These are phyloP conservation scores for Melanogrammus aeglefinus DNA, from an alignment of 2,797 vertebrate genomes.

Conservation along the genomic window DNA sequence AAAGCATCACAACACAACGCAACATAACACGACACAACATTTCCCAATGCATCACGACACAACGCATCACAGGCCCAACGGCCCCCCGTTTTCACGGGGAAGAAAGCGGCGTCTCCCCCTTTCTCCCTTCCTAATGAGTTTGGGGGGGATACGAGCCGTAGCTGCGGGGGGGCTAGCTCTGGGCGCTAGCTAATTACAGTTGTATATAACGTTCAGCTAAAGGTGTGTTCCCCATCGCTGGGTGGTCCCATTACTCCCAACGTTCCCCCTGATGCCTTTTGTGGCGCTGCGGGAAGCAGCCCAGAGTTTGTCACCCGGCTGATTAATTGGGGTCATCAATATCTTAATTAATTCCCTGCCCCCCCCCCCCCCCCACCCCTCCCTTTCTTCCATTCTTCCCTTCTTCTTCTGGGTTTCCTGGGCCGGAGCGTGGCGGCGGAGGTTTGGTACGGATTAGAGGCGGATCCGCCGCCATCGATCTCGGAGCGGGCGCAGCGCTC, in stretches of 20 bases:
- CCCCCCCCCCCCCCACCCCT: no score
- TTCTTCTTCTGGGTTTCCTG: not conserved
- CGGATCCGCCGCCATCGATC: not conserved
- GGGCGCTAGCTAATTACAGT: not conserved
- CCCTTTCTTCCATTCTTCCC: no score
- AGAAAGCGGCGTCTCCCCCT: no score
- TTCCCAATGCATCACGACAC: not conserved
- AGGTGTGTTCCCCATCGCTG: not conserved
- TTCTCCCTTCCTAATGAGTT: not conserved
- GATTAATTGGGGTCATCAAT: no score
- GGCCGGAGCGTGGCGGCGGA: no score
- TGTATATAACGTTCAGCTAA: not conserved
- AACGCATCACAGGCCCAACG: not conserved
- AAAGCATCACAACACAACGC: not conserved
- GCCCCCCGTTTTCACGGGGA: no score
- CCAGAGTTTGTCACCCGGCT: no score
- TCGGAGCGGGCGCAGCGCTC: not conserved
- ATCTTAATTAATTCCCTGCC: no score
- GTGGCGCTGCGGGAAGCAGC: no score
- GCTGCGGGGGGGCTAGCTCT: not conserved
- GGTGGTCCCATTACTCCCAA: no score
- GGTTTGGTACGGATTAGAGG: not conserved
- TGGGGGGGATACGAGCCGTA: not conserved
- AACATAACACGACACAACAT: not conserved
- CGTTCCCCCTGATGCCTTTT: no score